These are phyloP conservation scores for Ctena decussata DNA, from an alignment of 2,888 invertebrate species.

Conservation along the genomic window DNA sequence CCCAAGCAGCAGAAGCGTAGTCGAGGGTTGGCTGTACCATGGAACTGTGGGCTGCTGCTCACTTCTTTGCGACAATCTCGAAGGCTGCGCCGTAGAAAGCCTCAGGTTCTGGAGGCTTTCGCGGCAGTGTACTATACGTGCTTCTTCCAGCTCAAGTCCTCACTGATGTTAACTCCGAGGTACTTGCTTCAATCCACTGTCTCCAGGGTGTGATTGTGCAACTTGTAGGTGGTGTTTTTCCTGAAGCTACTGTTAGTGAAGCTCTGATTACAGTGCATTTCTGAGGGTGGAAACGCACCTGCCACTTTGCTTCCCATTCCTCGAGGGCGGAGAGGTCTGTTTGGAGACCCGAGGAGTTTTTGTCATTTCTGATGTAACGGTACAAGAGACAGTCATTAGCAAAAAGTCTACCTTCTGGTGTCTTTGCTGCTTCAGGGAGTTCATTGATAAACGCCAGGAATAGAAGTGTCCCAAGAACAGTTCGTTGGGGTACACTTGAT, in stretches of 20 bases:
- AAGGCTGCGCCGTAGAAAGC: background rate
- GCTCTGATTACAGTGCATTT: slow-evolving; percentile 17
- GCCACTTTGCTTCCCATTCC: slow-evolving; percentile 15
- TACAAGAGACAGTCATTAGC: slow-evolving; percentile 35
- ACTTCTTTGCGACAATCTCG: background rate
- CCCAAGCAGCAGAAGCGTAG: background rate
- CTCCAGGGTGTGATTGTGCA: background rate
- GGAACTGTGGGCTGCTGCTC: background rate
- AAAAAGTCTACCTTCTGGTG: slow-evolving; percentile 27
- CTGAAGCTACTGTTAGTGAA: slow-evolving; percentile 13
- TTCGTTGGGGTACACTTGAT: slow-evolving; percentile 26
- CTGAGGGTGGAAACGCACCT: slow-evolving; percentile 15
- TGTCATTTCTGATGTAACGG: slow-evolving; percentile 1
- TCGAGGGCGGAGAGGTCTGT: slow-evolving; percentile 21
- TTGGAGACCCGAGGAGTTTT: background rate
- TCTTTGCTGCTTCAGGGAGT: no score
- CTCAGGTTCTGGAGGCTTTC: background rate
- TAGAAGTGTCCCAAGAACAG: slow-evolving; percentile 22
- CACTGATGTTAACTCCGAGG: slow-evolving; percentile 3
- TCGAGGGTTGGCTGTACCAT: background rate
- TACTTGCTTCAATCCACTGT: background rate
- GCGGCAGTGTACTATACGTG: background rate
- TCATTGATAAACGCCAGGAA: slow-evolving; percentile 76
- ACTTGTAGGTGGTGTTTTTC: background rate
- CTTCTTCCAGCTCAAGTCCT: background rate